Evolutionary conservation across 2,113 vertebrate genomes (phyloP).

Genomic region (Otolemur garnettii): DNA sequence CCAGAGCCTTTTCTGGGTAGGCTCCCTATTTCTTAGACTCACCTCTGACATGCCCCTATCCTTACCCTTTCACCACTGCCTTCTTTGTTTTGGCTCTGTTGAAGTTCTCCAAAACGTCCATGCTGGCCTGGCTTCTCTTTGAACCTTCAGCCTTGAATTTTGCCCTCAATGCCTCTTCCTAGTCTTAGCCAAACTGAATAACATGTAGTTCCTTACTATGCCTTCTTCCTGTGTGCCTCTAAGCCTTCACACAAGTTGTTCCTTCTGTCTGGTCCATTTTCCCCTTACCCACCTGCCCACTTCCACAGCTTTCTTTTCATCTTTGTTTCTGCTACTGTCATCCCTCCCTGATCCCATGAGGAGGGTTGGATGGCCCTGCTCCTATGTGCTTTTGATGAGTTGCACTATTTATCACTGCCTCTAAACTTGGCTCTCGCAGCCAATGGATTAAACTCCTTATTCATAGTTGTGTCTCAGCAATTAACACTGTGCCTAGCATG

Average conservation of each 20-base stretch:
- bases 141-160: neutral
- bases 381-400: neutral
- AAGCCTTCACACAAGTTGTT: neutral
- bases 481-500: neutral
- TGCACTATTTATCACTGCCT: neutral
- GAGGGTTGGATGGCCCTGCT: neutral
- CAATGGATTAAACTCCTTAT: neutral
- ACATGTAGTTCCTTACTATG: neutral
- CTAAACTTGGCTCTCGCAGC: neutral
- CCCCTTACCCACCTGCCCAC: neutral
- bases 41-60: neutral
- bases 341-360: neutral
- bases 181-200: neutral
- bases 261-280: neutral
- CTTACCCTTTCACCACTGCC: neutral
- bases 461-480: neutral
- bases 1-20: neutral
- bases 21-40: neutral
- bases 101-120: neutral
- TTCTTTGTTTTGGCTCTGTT: neutral
- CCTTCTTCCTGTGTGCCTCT: neutral
- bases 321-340: neutral
- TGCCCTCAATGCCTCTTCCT: neutral
- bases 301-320: neutral
- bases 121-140: neutral